Evolutionary conservation across 2,797 vertebrate species (phyloP), one percentile per base, ranked within the genome.

Genomic region (Danio tinwini): DNA sequence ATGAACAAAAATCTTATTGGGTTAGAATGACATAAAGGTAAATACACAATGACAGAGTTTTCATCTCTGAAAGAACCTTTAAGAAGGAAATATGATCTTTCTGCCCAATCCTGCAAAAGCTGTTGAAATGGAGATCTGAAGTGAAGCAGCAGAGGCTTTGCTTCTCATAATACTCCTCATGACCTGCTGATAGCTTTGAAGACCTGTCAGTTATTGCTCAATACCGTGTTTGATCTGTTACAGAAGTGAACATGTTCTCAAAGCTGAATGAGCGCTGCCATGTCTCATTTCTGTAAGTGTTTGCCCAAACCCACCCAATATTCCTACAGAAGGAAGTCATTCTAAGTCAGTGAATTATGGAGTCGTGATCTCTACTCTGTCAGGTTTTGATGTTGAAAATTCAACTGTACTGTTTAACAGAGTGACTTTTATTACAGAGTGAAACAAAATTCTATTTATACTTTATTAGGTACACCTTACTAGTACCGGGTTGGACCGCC

Each of bases 161-260:
- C 62, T 53, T 70, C 74, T 49, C 56, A 37, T 72, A 49, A 45
- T 40, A 59, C 49, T 72, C 56, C 79, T 79, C 72, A 56, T 56
- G 40, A 61, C 62, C 72, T 69, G 56, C 12, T 65, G 71, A 77
- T 68, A 29, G 44, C 39, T 80, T 74, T 74, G 79, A 68, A 70
- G 17, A 58, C 40, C 37, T 64, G 64, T 75, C 72, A 81, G 11
- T 47, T 19, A 17, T 49, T 29, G 45, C 47, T 8, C 52, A 56
- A n/a, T 63, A 55, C 39, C 40, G 14, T 5, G 14, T 63, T 63
- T 63, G 61, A 63, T 45, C 64, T 67, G 44, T 14, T 45, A 29
- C 64, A 67, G 6, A 67, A 42, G 5, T 29, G 29, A 45, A 56
- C 64, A 44, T 80, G 55, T 62, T 14, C 53, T 16, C 52, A 11